Evolutionary conservation across 2,797 vertebrate species (phyloP).

Genomic region (Petrocephalus sullivani): DNA sequence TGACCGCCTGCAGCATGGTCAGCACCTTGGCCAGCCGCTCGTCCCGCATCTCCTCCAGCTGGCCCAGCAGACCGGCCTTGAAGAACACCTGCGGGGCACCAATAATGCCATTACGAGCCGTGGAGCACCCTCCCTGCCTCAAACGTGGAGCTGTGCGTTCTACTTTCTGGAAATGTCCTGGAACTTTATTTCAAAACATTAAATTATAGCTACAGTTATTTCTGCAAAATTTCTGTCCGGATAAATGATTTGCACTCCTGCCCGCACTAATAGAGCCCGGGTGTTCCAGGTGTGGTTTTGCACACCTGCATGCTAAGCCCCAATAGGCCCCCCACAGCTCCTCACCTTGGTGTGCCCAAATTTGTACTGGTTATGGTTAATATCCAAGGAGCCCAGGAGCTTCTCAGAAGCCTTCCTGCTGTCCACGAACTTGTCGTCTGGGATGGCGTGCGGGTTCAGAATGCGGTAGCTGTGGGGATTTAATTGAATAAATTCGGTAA

Average conservation of each 20-base stretch:
- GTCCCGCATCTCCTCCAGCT: slow-evolving; percentile 82
- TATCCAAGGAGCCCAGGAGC: slow-evolving; percentile 74
- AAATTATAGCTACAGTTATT: background rate
- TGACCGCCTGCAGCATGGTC: slow-evolving; percentile 79
- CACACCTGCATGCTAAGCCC: background rate
- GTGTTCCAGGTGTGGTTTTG: background rate
- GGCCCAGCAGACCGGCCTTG: slow-evolving; percentile 80
- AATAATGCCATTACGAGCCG: background rate
- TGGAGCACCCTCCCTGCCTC: background rate
- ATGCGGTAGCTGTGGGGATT: slow-evolving; percentile 75
- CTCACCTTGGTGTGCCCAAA: slow-evolving; percentile 89
- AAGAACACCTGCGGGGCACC: slow-evolving; percentile 77
- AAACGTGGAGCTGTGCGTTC: background rate
- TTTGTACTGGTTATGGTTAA: slow-evolving; percentile 79
- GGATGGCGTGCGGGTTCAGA: slow-evolving; percentile 82
- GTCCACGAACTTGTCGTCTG: slow-evolving; percentile 86
- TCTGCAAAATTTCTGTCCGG: background rate
- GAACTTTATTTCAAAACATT: background rate
- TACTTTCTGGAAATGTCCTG: background rate
- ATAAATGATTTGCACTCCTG: background rate
- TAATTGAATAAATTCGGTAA: background rate
- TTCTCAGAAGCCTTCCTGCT: slow-evolving; percentile 89
- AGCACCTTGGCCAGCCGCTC: slow-evolving; percentile 80
- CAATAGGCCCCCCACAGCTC: background rate
- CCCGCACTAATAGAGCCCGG: background rate